phyloP scores from a whole-genome alignment of 2,888 invertebrate species.

The Torymus tubicola region DNA sequence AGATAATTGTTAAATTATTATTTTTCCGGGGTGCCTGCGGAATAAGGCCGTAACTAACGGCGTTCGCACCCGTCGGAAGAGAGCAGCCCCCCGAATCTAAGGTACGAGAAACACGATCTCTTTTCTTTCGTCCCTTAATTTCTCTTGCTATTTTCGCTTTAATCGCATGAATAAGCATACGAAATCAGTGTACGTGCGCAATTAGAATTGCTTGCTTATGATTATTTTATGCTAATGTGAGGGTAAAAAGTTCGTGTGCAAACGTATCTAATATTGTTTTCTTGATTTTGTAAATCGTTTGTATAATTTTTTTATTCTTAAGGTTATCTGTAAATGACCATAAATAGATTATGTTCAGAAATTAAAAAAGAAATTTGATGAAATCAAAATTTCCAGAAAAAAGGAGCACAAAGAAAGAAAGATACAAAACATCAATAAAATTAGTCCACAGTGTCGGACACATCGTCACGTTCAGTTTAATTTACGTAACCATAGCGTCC shows the following conservation, averaged over 20 bases:
- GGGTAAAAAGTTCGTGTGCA: no score
- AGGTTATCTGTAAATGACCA: no score
- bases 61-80: constrained; percentile 62
- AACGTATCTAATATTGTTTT: no score
- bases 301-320: no score
- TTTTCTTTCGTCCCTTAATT: background rate
- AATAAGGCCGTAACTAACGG: constrained; percentile 66
- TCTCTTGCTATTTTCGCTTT: background rate
- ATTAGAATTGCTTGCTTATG: no score
- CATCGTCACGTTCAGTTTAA: constrained; percentile 29
- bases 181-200: no score
- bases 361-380: background rate
- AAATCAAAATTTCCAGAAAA: background rate
- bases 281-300: no score
- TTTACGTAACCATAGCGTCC: constrained; percentile 20
- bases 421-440: background rate
- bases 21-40: constrained; percentile 65
- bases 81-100: constrained; percentile 27
- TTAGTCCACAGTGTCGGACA: constrained; percentile 1
- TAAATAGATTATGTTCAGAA: background rate
- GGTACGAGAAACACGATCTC: constrained; percentile 4
- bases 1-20: constrained; percentile 73
- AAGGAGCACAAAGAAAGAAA: background rate
- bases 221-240: no score
- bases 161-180: no score